Evolutionary conservation across 2,888 invertebrate genomes (phyloP), one percentile per base, ranked within the genome.

Genomic region (Standfussiana lucernea): DNA sequence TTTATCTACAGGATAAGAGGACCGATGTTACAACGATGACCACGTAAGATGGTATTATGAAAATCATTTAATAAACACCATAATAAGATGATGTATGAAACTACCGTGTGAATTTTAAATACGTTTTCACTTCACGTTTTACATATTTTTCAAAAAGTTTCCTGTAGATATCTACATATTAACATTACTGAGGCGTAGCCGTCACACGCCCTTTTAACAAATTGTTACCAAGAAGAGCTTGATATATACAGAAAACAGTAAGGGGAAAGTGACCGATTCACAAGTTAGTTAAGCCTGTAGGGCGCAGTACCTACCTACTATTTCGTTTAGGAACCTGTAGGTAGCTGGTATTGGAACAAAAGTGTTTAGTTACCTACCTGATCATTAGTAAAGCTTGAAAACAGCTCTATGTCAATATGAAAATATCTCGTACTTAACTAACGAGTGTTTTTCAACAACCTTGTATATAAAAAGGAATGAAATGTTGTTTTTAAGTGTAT

Each of bases 191-290:
- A 68, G 68, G 35, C 35, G 45, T 47, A 66, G n/a, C 50, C 7
- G 61, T 61, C 35, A 2, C 45, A 28, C 45, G 75, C 70, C 47
- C 45, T 70, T 75, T 75, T 15, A 53, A 61, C 11, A 66, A 70
- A 70, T 70, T 75, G 40, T 45, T 81, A 71, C 81, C 81, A 75
- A 81, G 81, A 81, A 81, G 50, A 67, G 59, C 47, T 70, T 56
- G 35, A 35, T 61, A 61, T 64, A 61, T 53, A 18, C 69, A 70
- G 75, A 70, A 80, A 70, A 66, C 45, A 65, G 64, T 35, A 50
- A 35, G 13, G 37, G 59, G 53, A 67, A 62, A 79, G 40, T 80
- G 35, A 67, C n/a, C 42, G n/a, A 66, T 37, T 45, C 32, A 61
- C 18, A 65, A 56, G 56, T 32, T 68, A 37, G 24, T 65, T 35